Base-by-base conservation (phyloP, 1,140 invertebrate genomes). In the Melitaea cinxia region DNA sequence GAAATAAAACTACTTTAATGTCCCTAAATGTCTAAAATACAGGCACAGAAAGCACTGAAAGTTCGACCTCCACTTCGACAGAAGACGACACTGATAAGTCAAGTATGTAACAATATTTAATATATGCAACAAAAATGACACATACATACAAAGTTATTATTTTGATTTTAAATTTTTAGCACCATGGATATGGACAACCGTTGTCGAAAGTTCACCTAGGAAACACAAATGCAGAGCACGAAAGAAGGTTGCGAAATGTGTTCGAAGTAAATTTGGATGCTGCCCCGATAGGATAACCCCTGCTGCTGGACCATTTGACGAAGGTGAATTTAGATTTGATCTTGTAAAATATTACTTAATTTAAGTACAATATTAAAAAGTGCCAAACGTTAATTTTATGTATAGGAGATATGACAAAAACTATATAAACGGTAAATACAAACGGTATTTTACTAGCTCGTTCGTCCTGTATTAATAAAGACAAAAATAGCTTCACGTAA, bases 221-320 rank as follows among this genome's bases (percentile, higher is more conserved):
- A 89, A 42, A 71, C 88, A 10, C 86, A n/a, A n/a, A n/a, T 96
- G 95, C 72, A 95, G 93, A 73, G 81, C 91, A 0, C 91, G 89
- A 19, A 42, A 42, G 69, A 91, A 90, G 68, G 93, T 92, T 60
- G 88, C 92, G 33, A 91, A 91, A 47, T 98, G 97, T 75, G 91
- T 93, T 14, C 93, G 92, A 19, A 93, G 94, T 10, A 85, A 94
- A 68, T 98, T 95, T 80, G 97, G 97, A 10, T 99, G 98, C 80
- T 99, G 98, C 88, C 95, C 94, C 14, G 98, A 99, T 85, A 95
- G 94, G 14, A 93, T 94, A 64, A 97, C 96, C 4, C 77, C 93
- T 4, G 97, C 98, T 21, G 87, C 93, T 75, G 98, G 98, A 77
- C 96, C 97, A 23, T 98, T 98, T 72, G 94, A 95, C 63, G 93